These are phyloP conservation scores for Fragum fragum DNA, from an alignment of 2,888 invertebrate species.

Conservation along the genomic window DNA sequence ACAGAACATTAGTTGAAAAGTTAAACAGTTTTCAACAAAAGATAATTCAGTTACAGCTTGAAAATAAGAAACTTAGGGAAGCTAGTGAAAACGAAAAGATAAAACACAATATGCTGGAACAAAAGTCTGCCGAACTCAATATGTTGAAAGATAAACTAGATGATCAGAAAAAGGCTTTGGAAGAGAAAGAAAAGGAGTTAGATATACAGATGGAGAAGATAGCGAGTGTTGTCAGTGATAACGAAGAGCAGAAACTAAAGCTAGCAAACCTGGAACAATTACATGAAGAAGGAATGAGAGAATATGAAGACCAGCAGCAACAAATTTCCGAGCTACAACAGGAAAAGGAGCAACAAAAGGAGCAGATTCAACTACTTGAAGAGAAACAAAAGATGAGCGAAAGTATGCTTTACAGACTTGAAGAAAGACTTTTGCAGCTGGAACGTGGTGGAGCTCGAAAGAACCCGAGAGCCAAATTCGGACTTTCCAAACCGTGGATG, in stretches of 20 bases:
- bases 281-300: constrained; percentile 71
- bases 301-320: constrained; percentile 69
- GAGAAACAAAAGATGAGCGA: constrained; percentile 72
- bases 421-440: constrained; percentile 67
- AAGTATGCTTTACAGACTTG: constrained; percentile 66
- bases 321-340: constrained; percentile 68
- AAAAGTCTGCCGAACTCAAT: constrained; percentile 67
- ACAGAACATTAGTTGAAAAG: constrained; percentile 72
- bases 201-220: constrained; percentile 72
- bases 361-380: constrained; percentile 68
- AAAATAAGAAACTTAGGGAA: constrained; percentile 73
- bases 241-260: constrained; percentile 69
- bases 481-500: constrained; percentile 72
- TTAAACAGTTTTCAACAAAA: constrained; percentile 75
- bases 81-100: constrained; percentile 69
- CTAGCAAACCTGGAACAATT: constrained; percentile 66
- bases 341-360: constrained; percentile 69
- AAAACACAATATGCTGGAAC: constrained; percentile 67
- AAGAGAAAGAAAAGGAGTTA: constrained; percentile 71
- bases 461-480: constrained; percentile 53
- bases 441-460: constrained; percentile 48
- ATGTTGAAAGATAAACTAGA: constrained; percentile 68
- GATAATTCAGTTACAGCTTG: constrained; percentile 73
- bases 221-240: constrained; percentile 68
- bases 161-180: constrained; percentile 69